These are phyloP conservation scores for Prionailurus bengalensis DNA, from an alignment of 2,113 vertebrate species.

Conservation along the genomic window DNA sequence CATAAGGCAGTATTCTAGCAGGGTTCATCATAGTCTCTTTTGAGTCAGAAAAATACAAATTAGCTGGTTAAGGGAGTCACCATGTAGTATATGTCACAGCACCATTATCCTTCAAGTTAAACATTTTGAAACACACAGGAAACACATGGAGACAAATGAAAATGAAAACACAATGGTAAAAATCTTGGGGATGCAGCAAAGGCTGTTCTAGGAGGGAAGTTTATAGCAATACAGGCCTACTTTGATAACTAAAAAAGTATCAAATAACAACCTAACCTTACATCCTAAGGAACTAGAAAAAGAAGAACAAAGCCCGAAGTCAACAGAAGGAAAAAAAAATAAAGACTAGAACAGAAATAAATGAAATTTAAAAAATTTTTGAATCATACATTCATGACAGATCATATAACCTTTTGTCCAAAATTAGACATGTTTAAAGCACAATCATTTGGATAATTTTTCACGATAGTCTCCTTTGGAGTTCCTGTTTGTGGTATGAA, in stretches of 20 bases:
- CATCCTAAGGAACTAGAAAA: neutral
- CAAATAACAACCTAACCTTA: neutral
- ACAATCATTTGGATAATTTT: constrained; percentile 34
- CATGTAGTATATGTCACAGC: neutral
- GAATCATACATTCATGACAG: neutral
- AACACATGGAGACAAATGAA: neutral
- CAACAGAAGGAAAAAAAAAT: neutral
- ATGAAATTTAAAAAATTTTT: neutral
- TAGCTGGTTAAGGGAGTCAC: neutral
- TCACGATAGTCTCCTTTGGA: neutral
- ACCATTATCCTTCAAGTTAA: neutral
- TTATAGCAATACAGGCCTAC: neutral
- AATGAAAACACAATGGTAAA: neutral
- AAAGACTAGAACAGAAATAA: neutral
- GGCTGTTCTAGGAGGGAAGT: neutral
- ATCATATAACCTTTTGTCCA: neutral
- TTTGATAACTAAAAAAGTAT: neutral
- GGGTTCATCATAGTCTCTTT: neutral
- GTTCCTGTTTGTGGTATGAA: neutral
- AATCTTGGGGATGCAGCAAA: neutral
- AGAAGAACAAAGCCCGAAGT: neutral
- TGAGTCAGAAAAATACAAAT: neutral
- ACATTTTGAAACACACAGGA: neutral
- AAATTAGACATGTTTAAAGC: constrained; percentile 43
- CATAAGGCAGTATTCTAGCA: neutral